phyloP scores from a whole-genome alignment of 2,797 vertebrate species.

The Decapterus maruadsi region DNA sequence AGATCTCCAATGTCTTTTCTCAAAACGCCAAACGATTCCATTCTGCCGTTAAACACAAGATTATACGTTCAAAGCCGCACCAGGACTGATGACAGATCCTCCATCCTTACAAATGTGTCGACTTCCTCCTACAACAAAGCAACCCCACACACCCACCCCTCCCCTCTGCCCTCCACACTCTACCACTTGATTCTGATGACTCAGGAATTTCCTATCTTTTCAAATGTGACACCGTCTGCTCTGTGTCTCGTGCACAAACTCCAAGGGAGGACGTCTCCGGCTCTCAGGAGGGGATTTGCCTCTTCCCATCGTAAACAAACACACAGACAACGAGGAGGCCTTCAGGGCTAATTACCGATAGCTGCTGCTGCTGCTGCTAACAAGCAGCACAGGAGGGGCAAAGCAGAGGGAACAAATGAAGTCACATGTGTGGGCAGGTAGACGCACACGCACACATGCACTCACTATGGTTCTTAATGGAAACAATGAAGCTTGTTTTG shows the following conservation, averaged over 20 bases:
- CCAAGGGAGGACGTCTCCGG: slow-evolving; percentile 45
- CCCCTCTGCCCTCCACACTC: too few relatives aligned
- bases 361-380: slow-evolving; percentile 56
- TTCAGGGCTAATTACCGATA: slow-evolving; percentile 73
- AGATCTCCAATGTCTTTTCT: neutral
- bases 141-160: too few relatives aligned
- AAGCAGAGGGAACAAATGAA: slow-evolving; percentile 35
- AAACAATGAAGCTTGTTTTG: slow-evolving; percentile 79
- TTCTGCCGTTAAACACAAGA: neutral
- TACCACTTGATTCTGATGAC: slow-evolving; percentile 41
- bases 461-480: slow-evolving; percentile 43
- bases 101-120: slow-evolving; percentile 41
- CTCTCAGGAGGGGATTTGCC: slow-evolving; percentile 59
- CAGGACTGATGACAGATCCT: slow-evolving; percentile 34
- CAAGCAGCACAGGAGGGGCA: slow-evolving; percentile 44
- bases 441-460: slow-evolving; percentile 29
- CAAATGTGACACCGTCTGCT: slow-evolving; percentile 58
- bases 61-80: slow-evolving; percentile 7
- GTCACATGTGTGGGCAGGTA: slow-evolving; percentile 51
- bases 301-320: slow-evolving; percentile 69
- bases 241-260: slow-evolving; percentile 37
- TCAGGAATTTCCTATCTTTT: slow-evolving; percentile 64
- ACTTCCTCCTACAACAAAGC: neutral
- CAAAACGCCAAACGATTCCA: neutral
- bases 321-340: slow-evolving; percentile 67